Conservation (phyloP, 92 coral and sea anemone species). For the Plumapathes pennacea region DNA sequence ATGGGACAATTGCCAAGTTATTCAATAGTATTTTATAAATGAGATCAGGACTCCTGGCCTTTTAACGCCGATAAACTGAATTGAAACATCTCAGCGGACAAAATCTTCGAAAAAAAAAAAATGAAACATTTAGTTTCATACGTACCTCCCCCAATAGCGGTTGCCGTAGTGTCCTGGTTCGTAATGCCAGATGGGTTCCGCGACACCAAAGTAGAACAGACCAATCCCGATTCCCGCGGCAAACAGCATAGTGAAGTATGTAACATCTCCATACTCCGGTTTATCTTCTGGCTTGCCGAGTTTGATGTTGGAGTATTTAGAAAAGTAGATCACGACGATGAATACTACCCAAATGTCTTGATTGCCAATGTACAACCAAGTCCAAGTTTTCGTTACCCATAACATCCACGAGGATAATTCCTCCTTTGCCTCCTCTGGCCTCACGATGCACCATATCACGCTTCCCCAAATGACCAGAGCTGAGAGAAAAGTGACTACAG, state of each 20-base stretch:
- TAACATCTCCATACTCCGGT: constrained; percentile 86
- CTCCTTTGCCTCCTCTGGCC: constrained; percentile 53
- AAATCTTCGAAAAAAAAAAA: neutral
- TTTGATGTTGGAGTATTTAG: constrained; percentile 80
- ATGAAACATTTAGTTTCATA: too few species aligned
- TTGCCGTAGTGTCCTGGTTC: constrained; percentile 62
- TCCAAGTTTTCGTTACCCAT: constrained; percentile 76
- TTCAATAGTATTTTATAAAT: too few species aligned
- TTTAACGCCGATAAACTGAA: too few species aligned
- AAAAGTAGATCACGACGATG: constrained; percentile 74
- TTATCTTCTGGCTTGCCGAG: constrained; percentile 89
- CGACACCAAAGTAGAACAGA: constrained; percentile 63
- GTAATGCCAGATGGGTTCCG: constrained; percentile 80
- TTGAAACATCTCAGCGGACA: neutral
- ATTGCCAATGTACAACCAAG: constrained; percentile 90
- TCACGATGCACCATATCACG: constrained; percentile 62
- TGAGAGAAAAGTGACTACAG: constrained; percentile 70
- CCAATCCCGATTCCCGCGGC: constrained; percentile 71
- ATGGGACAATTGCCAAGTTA: too few species aligned
- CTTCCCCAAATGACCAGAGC: constrained; percentile 78
- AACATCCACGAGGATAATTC: constrained; percentile 51
- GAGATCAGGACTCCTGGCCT: too few species aligned
- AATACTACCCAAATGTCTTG: constrained; percentile 90
- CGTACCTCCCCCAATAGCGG: constrained; percentile 79
- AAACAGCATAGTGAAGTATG: constrained; percentile 67